Base-by-base conservation (phyloP, 2,113 vertebrate genomes). In the Campylomormyrus numenius region DNA sequence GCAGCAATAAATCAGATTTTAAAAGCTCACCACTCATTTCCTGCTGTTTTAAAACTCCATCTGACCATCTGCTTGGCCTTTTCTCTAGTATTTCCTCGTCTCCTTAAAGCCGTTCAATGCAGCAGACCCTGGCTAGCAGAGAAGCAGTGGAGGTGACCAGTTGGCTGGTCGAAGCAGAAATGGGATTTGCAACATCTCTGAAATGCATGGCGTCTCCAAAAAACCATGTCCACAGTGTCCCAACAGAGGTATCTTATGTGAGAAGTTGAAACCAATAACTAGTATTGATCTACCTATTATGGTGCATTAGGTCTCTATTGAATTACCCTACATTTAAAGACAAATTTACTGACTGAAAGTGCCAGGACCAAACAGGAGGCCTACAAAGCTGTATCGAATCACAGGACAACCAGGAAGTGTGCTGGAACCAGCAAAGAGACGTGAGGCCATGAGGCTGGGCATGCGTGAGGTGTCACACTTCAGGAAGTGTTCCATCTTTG, bases 221-320 rank as follows among this genome's bases (percentile, higher is more conserved):
- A 39, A 66, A 27, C 50, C n/a, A 85, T 56, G 53, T 42, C 89
- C 8, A 62, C 53, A 19, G 89, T 21, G 90, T 74, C 88, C 53
- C 90, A 91, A 91, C 91, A 92, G 90, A 90, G 92, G 85, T 93
- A 90, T 93, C 91, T 93, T 94, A 93, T 93, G 92, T 93, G 90
- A 91, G 90, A 93, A 62, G 87, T 91, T 90, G 91, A 94, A 91
- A 90, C 91, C 77, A 92, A 92, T 95, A 93, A 94, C 94, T 92
- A 93, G 91, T 94, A 95, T 93, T 95, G 94, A 95, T 95, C 92
- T 88, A 88, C 89, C 94, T 89, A 94, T 96, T 94, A 94, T 92
- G 91, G 90, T 92, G 52, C 93, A 94, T 94, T 94, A 93, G 90
- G 91, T 92, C 92, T 90, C 91, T 93, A 94, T 90, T 93, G 91